phyloP scores from a whole-genome alignment of 2,797 vertebrate species.

The Gymnothorax reevesii region DNA sequence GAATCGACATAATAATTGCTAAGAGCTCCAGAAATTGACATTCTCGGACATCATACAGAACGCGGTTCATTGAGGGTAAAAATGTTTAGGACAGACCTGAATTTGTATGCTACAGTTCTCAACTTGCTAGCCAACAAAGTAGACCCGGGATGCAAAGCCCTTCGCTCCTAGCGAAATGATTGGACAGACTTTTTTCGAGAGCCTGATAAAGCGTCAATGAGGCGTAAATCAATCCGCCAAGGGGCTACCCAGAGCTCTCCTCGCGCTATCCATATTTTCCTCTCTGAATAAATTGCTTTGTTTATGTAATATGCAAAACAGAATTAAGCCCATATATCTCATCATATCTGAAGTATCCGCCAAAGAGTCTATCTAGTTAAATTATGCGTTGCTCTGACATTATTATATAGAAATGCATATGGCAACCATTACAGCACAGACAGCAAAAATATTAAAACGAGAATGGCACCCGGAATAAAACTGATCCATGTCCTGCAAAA shows the following conservation, averaged over 20 bases:
- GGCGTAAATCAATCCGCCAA: conserved; percentile 89
- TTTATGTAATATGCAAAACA: conserved; percentile 81
- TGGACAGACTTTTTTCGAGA: conserved; percentile 92
- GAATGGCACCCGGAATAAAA: not conserved
- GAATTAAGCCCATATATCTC: conserved; percentile 49
- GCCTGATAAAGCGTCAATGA: conserved; percentile 93
- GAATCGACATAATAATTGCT: conserved; percentile 99
- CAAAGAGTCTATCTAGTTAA: conserved; percentile 48
- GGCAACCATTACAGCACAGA: conserved; percentile 37
- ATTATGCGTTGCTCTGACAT: conserved; percentile 48
- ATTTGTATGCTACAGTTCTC: conserved; percentile 77
- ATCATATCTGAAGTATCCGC: conserved; percentile 44
- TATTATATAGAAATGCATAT: conserved; percentile 39
- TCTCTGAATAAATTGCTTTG: conserved; percentile 79
- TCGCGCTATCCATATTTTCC: conserved; percentile 74
- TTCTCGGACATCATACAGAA: conserved; percentile 95
- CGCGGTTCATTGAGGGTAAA: conserved; percentile 81
- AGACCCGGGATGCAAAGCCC: conserved; percentile 81
- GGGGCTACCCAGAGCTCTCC: conserved; percentile 78
- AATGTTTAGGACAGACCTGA: conserved; percentile 76
- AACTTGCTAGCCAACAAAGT: conserved; percentile 91
- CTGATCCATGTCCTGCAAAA: not conserved
- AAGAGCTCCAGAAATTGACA: conserved; percentile 98
- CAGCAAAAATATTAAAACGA: not conserved
- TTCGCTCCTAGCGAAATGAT: conserved; percentile 88